phyloP scores from a whole-genome alignment of 2,797 vertebrate species.

The Dryobates pubescens region DNA sequence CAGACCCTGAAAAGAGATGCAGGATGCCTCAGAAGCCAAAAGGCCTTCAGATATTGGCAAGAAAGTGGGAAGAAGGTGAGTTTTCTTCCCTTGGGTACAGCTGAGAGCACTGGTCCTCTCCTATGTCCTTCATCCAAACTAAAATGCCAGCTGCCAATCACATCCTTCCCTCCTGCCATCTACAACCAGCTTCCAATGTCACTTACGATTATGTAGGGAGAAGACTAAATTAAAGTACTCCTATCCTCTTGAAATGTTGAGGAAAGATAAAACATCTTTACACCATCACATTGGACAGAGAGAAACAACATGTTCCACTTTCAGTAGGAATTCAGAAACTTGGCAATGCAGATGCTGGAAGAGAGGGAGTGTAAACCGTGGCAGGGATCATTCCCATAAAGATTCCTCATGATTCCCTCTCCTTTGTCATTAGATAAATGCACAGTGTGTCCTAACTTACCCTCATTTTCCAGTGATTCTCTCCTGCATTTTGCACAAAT shows the following conservation, averaged over 20 bases:
- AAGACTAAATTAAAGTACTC: neutral
- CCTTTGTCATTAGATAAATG: slow-evolving; percentile 6
- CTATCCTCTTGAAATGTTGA: neutral
- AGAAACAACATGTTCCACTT: neutral
- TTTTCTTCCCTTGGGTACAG: neutral
- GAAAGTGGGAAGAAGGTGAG: neutral
- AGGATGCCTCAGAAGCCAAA: neutral
- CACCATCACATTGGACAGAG: neutral
- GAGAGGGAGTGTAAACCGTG: neutral
- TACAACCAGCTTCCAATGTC: neutral
- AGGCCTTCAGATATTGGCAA: neutral
- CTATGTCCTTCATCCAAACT: neutral
- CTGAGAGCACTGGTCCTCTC: neutral
- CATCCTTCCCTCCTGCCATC: neutral
- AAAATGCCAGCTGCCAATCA: neutral
- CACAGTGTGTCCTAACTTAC: neutral
- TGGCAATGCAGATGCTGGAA: neutral
- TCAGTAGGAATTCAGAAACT: neutral
- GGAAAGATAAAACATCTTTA: neutral
- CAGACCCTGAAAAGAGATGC: neutral
- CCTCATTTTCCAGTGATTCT: slow-evolving; percentile 5
- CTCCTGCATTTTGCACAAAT: slow-evolving; percentile 9
- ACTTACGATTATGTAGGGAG: neutral
- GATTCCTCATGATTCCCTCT: neutral
- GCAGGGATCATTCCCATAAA: neutral